Percentiles rank a stretch among this genome's conserved stretches.
phyloP scores from a whole-genome alignment of 2,797 vertebrate genomes.

The Coranthus polyacanthus region DNA sequence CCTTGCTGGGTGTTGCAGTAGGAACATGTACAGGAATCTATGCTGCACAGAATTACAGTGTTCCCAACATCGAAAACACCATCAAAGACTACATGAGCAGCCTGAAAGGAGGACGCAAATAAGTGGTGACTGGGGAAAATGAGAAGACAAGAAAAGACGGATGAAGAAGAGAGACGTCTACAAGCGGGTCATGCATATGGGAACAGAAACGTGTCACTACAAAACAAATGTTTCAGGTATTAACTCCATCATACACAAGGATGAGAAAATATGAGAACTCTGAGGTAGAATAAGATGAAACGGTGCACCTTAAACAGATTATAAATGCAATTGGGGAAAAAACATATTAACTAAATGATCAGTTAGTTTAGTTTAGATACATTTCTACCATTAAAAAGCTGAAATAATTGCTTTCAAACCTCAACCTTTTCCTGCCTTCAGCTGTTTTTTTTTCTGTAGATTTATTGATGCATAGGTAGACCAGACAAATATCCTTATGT shows the following conservation, averaged over 20 bases:
- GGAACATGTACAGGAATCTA: constrained; percentile 93
- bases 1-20: constrained; percentile 89
- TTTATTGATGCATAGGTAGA: constrained; percentile 4
- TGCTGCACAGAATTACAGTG: constrained; percentile 87
- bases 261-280: not conserved
- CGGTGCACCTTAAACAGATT: not conserved
- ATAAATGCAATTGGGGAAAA: not conserved
- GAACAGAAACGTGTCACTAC: constrained; percentile 37
- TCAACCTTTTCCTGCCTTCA: not conserved
- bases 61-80: constrained; percentile 91
- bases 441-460: not conserved
- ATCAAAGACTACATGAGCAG: constrained; percentile 87
- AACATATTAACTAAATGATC: too few relatives aligned
- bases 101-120: constrained; percentile 68
- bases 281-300: not conserved
- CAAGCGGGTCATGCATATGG: not conserved
- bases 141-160: not conserved
- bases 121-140: constrained; percentile 38
- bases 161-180: not conserved
- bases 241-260: constrained; percentile 1
- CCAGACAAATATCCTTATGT: not conserved
- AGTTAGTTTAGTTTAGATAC: constrained; percentile 8
- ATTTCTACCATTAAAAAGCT: not conserved
- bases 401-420: too few relatives aligned
- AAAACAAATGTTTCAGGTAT: not conserved